A percentile compares a stretch with the other conserved stretches of the same genome.
Conservation (phyloP, 2,888 invertebrate genomes). For the Diaphora mendica region DNA sequence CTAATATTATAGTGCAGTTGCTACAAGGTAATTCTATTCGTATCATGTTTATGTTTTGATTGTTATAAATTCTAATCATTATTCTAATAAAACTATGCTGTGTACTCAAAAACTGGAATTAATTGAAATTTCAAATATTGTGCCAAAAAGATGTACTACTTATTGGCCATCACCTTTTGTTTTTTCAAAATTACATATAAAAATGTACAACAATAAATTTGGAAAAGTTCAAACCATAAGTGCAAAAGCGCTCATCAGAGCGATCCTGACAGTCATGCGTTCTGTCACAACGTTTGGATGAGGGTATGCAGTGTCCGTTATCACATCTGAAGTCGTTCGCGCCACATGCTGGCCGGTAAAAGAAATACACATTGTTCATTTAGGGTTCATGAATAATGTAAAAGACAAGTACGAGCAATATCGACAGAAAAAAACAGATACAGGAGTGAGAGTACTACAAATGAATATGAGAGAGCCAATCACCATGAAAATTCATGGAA, state of each 20-base stretch:
- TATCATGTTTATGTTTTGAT: conserved; percentile 27
- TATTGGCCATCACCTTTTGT: conserved; percentile 43
- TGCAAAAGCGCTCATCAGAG: conserved; percentile 86
- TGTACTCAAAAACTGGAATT: conserved; percentile 32
- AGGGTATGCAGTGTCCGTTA: conserved; percentile 88
- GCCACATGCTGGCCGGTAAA: conserved; percentile 87
- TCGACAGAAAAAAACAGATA: conserved; percentile 33
- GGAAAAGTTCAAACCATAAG: conserved; percentile 79
- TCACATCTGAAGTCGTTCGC: conserved; percentile 87
- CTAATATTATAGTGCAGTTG: background rate
- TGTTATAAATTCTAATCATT: conserved; percentile 28
- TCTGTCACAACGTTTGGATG: conserved; percentile 85
- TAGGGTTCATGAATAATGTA: conserved; percentile 23
- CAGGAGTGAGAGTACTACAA: conserved; percentile 22
- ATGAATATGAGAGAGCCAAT: conserved; percentile 26
- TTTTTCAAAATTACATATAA: conserved; percentile 13
- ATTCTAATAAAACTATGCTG: conserved; percentile 30
- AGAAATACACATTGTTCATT: conserved; percentile 63
- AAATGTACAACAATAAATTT: conserved; percentile 55
- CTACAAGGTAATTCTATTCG: background rate
- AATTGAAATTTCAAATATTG: conserved; percentile 27
- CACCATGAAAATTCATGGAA: conserved; percentile 28
- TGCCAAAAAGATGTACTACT: conserved; percentile 34
- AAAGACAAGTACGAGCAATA: conserved; percentile 40
- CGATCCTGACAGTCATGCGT: conserved; percentile 86